Evolutionary conservation across 2,888 invertebrate species (phyloP).

Genomic region (Hololepta plana): DNA sequence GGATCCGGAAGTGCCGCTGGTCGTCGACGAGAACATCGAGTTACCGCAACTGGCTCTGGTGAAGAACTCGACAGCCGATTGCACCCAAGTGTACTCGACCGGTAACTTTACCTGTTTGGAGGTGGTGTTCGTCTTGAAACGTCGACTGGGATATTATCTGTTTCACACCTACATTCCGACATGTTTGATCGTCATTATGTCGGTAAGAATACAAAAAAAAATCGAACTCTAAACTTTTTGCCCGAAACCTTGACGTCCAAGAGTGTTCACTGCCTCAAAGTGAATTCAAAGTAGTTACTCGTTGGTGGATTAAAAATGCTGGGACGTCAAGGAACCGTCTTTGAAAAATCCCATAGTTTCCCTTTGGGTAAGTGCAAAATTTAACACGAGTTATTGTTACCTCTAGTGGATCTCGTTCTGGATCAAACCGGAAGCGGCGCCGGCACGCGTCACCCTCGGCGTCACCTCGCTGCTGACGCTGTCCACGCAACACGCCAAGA

Average conservation of each 20-base stretch:
- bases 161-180: conserved; percentile 91
- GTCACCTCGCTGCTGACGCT: conserved; percentile 78
- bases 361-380: no score
- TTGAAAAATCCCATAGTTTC: no score
- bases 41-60: conserved; percentile 73
- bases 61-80: conserved; percentile 77
- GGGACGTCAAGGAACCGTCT: no score
- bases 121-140: conserved; percentile 75
- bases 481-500: conserved; percentile 85
- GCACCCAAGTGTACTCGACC: conserved; percentile 83
- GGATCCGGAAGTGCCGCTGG: conserved; percentile 79
- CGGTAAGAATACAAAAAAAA: conserved; percentile 35
- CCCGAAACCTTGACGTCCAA: no score
- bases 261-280: no score
- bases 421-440: conserved; percentile 90
- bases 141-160: conserved; percentile 77
- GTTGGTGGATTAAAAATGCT: no score
- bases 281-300: no score
- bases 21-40: conserved; percentile 79
- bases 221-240: no score
- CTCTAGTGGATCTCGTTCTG: conserved; percentile 88
- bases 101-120: conserved; percentile 88
- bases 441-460: conserved; percentile 80
- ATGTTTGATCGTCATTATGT: conserved; percentile 88
- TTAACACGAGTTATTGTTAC: no score